Conservation (phyloP, 2,888 invertebrate genomes). For the Cheiracanthium punctorium region DNA sequence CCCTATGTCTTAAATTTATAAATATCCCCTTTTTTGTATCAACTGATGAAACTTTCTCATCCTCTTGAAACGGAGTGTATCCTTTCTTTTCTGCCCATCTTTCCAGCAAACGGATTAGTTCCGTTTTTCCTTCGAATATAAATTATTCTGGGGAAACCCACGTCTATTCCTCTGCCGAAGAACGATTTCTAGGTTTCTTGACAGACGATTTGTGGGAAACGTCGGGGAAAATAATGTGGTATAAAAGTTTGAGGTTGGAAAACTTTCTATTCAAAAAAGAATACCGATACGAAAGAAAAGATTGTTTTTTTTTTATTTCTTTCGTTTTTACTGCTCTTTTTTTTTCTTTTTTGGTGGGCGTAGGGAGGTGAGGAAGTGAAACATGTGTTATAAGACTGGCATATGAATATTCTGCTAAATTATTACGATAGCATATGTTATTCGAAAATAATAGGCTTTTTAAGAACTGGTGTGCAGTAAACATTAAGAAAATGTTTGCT, state of each 20-base stretch:
- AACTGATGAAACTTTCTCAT: neutral
- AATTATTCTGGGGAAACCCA: neutral
- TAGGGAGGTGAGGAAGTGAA: too few relatives aligned
- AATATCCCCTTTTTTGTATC: too few relatives aligned
- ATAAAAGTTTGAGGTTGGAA: neutral
- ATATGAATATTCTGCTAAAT: too few relatives aligned
- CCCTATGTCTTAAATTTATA: too few relatives aligned
- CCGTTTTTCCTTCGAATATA: neutral
- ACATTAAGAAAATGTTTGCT: too few relatives aligned
- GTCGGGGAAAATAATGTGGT: neutral
- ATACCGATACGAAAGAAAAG: neutral
- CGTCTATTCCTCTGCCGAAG: neutral
- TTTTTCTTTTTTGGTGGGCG: too few relatives aligned
- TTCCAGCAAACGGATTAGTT: neutral
- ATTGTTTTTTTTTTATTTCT: too few relatives aligned
- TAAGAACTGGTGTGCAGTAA: too few relatives aligned
- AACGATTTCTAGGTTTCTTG: neutral
- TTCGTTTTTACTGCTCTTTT: too few relatives aligned
- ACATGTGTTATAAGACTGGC: too few relatives aligned
- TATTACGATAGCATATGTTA: too few relatives aligned
- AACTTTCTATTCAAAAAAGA: neutral
- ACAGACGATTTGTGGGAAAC: conserved; percentile 1
- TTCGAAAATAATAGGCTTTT: too few relatives aligned
- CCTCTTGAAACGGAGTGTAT: neutral
- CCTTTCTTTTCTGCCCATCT: neutral